These are phyloP conservation scores for Brachionus rubens DNA, from an alignment of 1,140 invertebrate species.

Conservation along the genomic window DNA sequence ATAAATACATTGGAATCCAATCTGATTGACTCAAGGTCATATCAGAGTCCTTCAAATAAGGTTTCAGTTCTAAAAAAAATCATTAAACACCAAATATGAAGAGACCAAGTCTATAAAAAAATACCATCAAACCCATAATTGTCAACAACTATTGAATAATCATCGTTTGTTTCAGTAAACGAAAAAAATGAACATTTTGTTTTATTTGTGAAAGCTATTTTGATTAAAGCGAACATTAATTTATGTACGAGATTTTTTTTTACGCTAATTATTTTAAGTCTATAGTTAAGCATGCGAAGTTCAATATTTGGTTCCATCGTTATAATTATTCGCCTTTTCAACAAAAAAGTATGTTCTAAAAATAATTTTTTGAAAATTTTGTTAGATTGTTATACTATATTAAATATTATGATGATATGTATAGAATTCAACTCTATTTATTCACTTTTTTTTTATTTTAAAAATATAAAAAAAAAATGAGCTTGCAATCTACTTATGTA, in stretches of 20 bases:
- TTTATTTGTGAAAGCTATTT: conserved; percentile 42
- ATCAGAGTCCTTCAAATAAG: background rate
- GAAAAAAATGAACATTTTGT: conserved; percentile 34
- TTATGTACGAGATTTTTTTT: conserved; percentile 16
- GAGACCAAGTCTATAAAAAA: too few relatives aligned
- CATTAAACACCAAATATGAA: too few relatives aligned
- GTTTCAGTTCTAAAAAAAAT: background rate
- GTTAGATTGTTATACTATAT: too few relatives aligned
- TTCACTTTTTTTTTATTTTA: too few relatives aligned
- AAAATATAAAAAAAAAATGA: too few relatives aligned
- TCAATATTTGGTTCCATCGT: conserved; percentile 34
- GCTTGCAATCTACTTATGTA: conserved; percentile 9
- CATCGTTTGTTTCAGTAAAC: conserved; percentile 45
- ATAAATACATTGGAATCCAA: conserved; percentile 46
- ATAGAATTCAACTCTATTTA: background rate
- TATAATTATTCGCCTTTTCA: too few relatives aligned
- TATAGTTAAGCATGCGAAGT: conserved; percentile 24
- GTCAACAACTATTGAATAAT: conserved; percentile 41
- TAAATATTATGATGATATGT: background rate
- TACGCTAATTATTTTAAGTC: conserved; percentile 32
- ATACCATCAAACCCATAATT: conserved; percentile 26
- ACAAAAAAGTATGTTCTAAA: too few relatives aligned
- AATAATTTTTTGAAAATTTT: too few relatives aligned
- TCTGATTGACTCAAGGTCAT: conserved; percentile 25
- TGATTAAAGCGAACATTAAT: conserved; percentile 23